These are phyloP conservation scores for Takifugu ocellatus DNA, from an alignment of 2,797 vertebrate genomes.

Conservation along the genomic window DNA sequence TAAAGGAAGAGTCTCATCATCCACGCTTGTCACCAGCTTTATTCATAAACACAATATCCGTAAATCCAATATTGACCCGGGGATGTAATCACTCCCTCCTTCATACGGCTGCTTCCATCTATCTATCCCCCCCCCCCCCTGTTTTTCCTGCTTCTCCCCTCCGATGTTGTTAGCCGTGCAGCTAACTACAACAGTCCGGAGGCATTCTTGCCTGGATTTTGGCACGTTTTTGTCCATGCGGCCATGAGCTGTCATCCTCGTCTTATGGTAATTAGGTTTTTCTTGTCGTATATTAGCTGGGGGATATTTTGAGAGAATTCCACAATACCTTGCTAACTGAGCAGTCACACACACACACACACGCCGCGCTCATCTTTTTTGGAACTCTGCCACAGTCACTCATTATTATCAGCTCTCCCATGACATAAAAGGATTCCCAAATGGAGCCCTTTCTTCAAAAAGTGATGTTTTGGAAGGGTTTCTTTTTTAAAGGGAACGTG, in stretches of 20 bases:
- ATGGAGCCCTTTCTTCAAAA: background rate
- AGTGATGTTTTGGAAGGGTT: no score
- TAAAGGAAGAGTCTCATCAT: constrained; percentile 49
- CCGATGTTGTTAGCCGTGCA: background rate
- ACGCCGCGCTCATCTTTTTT: constrained; percentile 19
- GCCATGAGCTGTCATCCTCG: constrained; percentile 10
- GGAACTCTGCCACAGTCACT: constrained; percentile 13
- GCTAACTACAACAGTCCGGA: constrained; percentile 23
- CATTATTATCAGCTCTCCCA: constrained; percentile 3
- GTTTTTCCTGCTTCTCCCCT: background rate
- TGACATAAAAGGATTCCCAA: constrained; percentile 7
- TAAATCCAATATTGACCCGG: constrained; percentile 58
- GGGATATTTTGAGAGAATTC: constrained; percentile 35
- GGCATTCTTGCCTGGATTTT: constrained; percentile 27
- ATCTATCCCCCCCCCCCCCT: constrained; percentile 9
- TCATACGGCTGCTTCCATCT: constrained; percentile 11
- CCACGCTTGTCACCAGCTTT: constrained; percentile 42
- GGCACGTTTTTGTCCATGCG: constrained; percentile 18
- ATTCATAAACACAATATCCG: constrained; percentile 61
- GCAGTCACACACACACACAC: background rate
- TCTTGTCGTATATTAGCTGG: constrained; percentile 6
- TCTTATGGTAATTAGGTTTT: constrained; percentile 26
- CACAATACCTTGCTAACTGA: constrained; percentile 18
- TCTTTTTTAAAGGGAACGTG: background rate
- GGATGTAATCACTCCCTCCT: constrained; percentile 44